Percentiles rank a stretch among this genome's conserved stretches.
Evolutionary conservation across 2,888 invertebrate genomes (phyloP).

Genomic region (Carpatolechia fugitivella): DNA sequence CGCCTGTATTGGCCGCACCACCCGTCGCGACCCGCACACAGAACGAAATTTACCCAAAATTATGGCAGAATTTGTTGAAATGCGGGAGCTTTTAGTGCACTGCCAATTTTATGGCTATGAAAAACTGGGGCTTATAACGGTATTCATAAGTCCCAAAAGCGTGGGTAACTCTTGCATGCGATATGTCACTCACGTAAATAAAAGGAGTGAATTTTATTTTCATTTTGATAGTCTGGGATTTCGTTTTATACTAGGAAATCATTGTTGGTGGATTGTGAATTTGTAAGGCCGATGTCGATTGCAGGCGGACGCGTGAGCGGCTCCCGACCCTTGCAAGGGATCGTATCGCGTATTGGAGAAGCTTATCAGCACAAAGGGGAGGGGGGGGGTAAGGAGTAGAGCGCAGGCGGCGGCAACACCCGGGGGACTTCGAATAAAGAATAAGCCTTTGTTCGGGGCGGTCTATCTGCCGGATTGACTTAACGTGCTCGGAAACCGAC

Average conservation of each 20-base stretch:
- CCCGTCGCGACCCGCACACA: neutral
- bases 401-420: conserved; percentile 23
- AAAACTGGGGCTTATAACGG: conserved; percentile 20
- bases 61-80: conserved; percentile 42
- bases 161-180: neutral
- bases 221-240: no score
- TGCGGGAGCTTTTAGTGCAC: conserved; percentile 44
- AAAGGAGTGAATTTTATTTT: neutral
- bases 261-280: neutral
- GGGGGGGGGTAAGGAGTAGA: conserved; percentile 14
- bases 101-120: conserved; percentile 32
- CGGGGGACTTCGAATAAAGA: conserved; percentile 46
- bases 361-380: conserved; percentile 41
- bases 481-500: neutral
- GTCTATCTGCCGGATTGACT: conserved; percentile 3
- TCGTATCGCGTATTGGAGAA: conserved; percentile 12
- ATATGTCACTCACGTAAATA: neutral
- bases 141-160: neutral
- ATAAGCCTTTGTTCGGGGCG: conserved; percentile 34
- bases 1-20: conserved; percentile 21
- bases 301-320: neutral
- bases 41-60: conserved; percentile 24
- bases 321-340: neutral
- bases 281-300: neutral
- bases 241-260: neutral